Evolutionary conservation across 2,797 vertebrate genomes (phyloP).

Genomic region (Sciurus carolinensis): DNA sequence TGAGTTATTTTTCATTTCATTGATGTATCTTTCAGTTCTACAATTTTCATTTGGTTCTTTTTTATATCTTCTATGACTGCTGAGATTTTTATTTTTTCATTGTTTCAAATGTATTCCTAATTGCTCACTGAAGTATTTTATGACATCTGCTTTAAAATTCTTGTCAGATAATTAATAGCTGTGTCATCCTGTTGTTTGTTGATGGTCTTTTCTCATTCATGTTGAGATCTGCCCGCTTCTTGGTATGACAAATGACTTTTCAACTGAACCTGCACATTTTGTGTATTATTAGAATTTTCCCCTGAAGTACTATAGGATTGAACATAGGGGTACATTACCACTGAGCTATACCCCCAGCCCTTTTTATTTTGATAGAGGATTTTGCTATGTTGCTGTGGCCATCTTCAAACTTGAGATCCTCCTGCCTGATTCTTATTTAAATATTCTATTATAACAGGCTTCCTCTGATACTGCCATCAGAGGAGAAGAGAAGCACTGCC

Average conservation of each 20-base stretch:
- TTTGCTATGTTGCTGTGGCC: too few species aligned
- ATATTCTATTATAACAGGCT: not conserved
- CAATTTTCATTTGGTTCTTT: not conserved
- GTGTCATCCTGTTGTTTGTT: not conserved
- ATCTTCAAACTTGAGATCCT: too few species aligned
- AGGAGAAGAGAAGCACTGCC: not conserved
- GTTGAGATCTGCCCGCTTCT: not conserved
- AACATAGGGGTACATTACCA: too few species aligned
- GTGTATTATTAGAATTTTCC: not conserved
- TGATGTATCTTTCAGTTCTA: not conserved
- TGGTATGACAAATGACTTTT: not conserved
- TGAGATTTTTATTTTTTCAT: not conserved
- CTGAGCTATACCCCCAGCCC: too few species aligned
- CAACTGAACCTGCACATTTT: not conserved
- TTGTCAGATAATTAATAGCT: constrained; percentile 37
- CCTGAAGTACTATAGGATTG: too few species aligned
- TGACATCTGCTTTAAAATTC: not conserved
- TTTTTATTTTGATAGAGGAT: too few species aligned
- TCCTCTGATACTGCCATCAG: not conserved
- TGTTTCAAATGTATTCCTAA: constrained; percentile 15
- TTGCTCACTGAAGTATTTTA: not conserved
- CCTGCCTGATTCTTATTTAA: not conserved
- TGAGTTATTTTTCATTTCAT: not conserved
- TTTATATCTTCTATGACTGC: not conserved
- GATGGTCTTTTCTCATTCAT: constrained; percentile 2